These are phyloP conservation scores for Aphelinus certus DNA, from an alignment of 1,140 invertebrate genomes.

Conservation along the genomic window DNA sequence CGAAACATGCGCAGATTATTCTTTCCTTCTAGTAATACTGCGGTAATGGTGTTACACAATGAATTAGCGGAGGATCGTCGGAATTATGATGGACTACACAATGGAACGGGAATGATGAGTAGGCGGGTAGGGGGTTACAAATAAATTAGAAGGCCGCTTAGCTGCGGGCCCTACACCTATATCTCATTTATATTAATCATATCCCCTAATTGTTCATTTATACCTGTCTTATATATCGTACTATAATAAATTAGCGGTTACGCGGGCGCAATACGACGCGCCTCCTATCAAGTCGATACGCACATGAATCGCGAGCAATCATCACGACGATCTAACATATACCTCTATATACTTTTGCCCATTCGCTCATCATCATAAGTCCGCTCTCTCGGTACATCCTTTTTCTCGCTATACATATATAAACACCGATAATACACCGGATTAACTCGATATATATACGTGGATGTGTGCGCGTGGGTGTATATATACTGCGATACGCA, in stretches of 20 bases:
- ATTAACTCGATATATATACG: background rate
- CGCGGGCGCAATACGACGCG: too few relatives aligned
- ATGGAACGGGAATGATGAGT: conserved; percentile 14
- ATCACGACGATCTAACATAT: conserved; percentile 37
- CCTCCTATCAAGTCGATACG: too few relatives aligned
- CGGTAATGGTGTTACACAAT: conserved; percentile 47
- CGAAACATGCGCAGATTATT: conserved; percentile 36
- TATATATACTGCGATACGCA: too few relatives aligned
- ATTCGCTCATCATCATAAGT: background rate
- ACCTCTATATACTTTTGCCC: conserved; percentile 15
- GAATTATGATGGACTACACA: too few relatives aligned
- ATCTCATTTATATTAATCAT: conserved; percentile 15
- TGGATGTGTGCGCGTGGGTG: background rate
- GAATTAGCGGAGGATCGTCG: too few relatives aligned
- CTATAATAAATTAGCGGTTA: background rate
- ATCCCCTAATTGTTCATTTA: conserved; percentile 27
- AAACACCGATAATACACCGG: conserved; percentile 15
- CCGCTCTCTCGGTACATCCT: conserved; percentile 5
- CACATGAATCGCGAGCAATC: background rate
- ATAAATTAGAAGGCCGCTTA: conserved; percentile 60
- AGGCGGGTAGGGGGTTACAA: conserved; percentile 47
- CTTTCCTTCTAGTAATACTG: conserved; percentile 63
- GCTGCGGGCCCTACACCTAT: too few relatives aligned
- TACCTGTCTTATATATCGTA: conserved; percentile 14
- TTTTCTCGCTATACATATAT: background rate